Conservation (phyloP, 2,797 vertebrate species). For the Sphaeramia orbicularis region DNA sequence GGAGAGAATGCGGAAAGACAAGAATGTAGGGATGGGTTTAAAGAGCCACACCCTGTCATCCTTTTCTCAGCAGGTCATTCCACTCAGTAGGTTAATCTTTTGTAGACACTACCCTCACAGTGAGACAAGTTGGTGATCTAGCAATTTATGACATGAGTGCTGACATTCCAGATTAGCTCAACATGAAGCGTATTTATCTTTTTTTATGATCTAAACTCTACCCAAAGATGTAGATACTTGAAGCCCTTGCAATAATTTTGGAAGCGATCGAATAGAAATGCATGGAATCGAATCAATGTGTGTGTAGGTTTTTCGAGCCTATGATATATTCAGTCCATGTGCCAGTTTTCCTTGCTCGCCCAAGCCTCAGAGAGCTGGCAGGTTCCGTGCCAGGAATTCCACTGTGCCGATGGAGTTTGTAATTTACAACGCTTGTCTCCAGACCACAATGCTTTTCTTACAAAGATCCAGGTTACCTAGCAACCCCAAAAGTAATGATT, state of each 20-base stretch:
- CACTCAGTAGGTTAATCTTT: slow-evolving; percentile 66
- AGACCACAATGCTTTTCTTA: slow-evolving; percentile 82
- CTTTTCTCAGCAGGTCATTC: slow-evolving; percentile 59
- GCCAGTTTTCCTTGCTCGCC: slow-evolving; percentile 54
- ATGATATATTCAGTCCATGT: slow-evolving; percentile 13
- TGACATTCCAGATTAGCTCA: slow-evolving; percentile 16
- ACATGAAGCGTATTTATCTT: background rate
- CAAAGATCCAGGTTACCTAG: slow-evolving; percentile 78
- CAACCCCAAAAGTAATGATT: slow-evolving; percentile 80
- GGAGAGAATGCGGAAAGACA: slow-evolving; percentile 48
- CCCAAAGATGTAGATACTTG: slow-evolving; percentile 1
- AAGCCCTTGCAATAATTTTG: background rate
- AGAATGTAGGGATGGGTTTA: slow-evolving; percentile 72
- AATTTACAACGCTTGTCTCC: slow-evolving; percentile 82
- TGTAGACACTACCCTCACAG: slow-evolving; percentile 31
- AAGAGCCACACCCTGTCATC: slow-evolving; percentile 59
- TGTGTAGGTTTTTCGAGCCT: slow-evolving; percentile 7
- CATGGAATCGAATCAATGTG: background rate
- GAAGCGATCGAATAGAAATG: background rate
- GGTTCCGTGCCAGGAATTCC: slow-evolving; percentile 74
- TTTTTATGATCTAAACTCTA: background rate
- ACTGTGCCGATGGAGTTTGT: slow-evolving; percentile 73
- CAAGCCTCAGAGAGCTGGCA: slow-evolving; percentile 49
- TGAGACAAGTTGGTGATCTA: slow-evolving; percentile 38
- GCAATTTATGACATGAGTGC: slow-evolving; percentile 10